Evolutionary conservation across 2,888 invertebrate genomes (phyloP), one percentile per base, ranked within the genome.

Genomic region (Leucania comma): DNA sequence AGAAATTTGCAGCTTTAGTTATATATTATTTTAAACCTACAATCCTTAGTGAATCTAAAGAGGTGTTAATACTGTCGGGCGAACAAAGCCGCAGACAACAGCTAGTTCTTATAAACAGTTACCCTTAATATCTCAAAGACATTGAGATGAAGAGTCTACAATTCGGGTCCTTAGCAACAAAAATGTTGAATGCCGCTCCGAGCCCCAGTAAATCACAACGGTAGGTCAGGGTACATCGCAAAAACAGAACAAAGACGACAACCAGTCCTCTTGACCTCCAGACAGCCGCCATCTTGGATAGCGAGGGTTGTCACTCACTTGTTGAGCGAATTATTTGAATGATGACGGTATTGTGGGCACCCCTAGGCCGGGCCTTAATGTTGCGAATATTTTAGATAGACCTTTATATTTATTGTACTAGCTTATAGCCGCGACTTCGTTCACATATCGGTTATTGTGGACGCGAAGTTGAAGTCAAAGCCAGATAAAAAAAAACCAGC

Each of bases 181-280:
- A 75, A 65, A 73, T 73, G 46, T 75, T 76, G 74, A 78, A 77
- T 66, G 42, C 59, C 42, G 56, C 50, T 63, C 54, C 59, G 46
- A 78, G 85, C 80, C 87, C 86, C 90, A 88, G 90, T 92, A 92
- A 89, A 81, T 90, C 90, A 90, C 91, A 84, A 89, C 92, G 92
- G 92, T 94, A 93, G 94, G 93, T 94, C 94, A 94, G 90, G 94
- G 93, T 88, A 88, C 84, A 80, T 81, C 76, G 85, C 85, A 86
- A 87, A 88, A 88, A 86, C 76, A 77, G 88, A 88, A 92, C 91
- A 93, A 92, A 92, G 76, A 60, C 81, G 70, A 72, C 82, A 89
- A 90, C 90, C 89, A 88, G 92, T 91, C 87, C 71, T 79, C 71
- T 71, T 90, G 92, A 91, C 93, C 93, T 93, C 92, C 91, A 92